Conservation (phyloP, 2,888 invertebrate species). For the Clunio marinus region DNA sequence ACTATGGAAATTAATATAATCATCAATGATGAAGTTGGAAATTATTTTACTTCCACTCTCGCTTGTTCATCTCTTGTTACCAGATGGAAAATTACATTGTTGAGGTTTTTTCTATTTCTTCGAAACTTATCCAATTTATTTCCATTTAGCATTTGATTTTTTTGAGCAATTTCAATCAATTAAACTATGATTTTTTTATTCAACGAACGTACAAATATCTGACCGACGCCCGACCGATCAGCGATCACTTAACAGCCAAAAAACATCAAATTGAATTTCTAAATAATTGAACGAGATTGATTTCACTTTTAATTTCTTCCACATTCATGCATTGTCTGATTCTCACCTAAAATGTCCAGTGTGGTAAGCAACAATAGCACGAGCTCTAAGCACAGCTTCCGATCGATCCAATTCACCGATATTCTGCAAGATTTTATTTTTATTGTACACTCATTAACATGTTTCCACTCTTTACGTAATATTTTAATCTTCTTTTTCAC, state of each 20-base stretch:
- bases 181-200: conserved; percentile 4
- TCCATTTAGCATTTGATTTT: conserved; percentile 35
- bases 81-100: not conserved
- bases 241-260: not conserved
- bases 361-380: conserved; percentile 86
- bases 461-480: no score
- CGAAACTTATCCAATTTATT: conserved; percentile 9
- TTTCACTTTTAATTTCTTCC: not conserved
- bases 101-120: no score
- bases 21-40: not conserved
- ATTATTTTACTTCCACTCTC: not conserved
- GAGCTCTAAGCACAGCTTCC: conserved; percentile 80
- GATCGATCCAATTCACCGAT: conserved; percentile 76
- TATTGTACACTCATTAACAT: not conserved
- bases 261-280: not conserved
- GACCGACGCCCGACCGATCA: not conserved
- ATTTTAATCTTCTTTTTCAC: no score
- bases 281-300: conserved; percentile 2
- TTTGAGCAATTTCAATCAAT: conserved; percentile 28
- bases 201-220: not conserved
- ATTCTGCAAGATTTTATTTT: conserved; percentile 49
- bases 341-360: conserved; percentile 70
- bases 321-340: not conserved
- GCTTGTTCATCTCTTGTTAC: not conserved
- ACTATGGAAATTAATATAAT: conserved; percentile 32